Evolutionary conservation across 2,797 vertebrate genomes (phyloP).

Genomic region (Triplophysa bombifrons): DNA sequence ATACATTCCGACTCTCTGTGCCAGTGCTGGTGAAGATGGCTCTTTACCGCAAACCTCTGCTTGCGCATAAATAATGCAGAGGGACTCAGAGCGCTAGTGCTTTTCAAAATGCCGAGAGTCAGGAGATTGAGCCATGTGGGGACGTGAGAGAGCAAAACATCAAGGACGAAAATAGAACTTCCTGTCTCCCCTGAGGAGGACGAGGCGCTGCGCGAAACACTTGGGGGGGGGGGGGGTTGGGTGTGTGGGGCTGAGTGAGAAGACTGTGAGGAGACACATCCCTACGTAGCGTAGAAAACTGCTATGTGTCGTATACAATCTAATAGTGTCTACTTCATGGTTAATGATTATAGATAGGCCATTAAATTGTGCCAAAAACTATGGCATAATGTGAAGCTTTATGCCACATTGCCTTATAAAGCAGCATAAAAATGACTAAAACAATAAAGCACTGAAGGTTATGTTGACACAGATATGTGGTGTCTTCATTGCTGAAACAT

Average conservation of each 20-base stretch:
- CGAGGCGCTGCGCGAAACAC: slow-evolving; percentile 5
- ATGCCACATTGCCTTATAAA: too few relatives aligned
- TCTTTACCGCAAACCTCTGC: slow-evolving; percentile 35
- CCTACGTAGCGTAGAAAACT: slow-evolving; percentile 1
- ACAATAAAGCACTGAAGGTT: neutral
- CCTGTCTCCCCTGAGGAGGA: slow-evolving; percentile 16
- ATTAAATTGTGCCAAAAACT: neutral
- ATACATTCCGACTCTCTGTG: neutral
- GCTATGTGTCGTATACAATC: neutral
- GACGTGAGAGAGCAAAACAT: slow-evolving; percentile 42
- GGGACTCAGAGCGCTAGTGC: slow-evolving; percentile 40
- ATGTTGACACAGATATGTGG: neutral
- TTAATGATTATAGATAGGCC: neutral
- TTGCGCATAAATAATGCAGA: slow-evolving; percentile 55
- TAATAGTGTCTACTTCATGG: neutral
- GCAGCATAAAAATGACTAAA: too few relatives aligned
- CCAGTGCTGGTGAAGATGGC: slow-evolving; percentile 11
- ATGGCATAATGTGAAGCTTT: neutral
- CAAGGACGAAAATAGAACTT: slow-evolving; percentile 41
- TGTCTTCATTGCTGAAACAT: neutral
- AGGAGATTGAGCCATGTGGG: slow-evolving; percentile 44
- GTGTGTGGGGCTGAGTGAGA: neutral
- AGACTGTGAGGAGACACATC: neutral
- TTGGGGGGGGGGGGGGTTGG: neutral
- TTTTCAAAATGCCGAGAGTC: slow-evolving; percentile 36